Evolutionary conservation across 2,797 vertebrate species (phyloP), one percentile per base, ranked within the genome.

Genomic region (Clarias pachynema): DNA sequence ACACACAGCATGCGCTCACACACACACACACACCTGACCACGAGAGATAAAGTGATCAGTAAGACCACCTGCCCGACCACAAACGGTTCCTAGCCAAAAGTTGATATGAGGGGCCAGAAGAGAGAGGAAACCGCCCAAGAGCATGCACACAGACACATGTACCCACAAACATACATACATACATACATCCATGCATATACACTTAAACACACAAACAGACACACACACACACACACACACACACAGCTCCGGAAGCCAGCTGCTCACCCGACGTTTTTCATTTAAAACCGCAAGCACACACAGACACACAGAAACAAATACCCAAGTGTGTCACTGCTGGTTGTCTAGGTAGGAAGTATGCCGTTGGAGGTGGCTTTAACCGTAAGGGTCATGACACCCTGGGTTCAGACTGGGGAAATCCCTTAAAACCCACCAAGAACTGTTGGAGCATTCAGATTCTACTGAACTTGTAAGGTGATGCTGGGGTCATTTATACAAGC

Each of bases 51-150:
- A 92, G 89, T 84, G 89, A 90, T 82, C 82, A 26, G 79, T 87
- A 66, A 87, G 88, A 89, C 91, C 91, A 88, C 84, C 80, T 86
- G 87, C 90, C 90, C 89, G 87, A 95, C 95, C 95, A 93, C 94
- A 95, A 96, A 95, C 95, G 90, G 95, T 95, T 95, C 94, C 93
- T 93, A 94, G 92, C 89, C 91, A 83, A 92, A 93, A 91, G 91
- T 93, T 91, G 92, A 93, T 91, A 91, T 87, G 31, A 85, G 87
- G 70, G 89, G 89, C 87, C 87, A 86, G 86, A 75, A 86, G 31
- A 87, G 34, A 83, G 79, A 73, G 79, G 78, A 84, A 84, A 84
- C 86, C 80, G 18, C 49, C 68, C 68, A 80, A 59, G 49, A 62
- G 62, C 82, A 83, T 77, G 53, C 73, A 75, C 70, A 86, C 53